Conservation (phyloP, 2,888 invertebrate genomes). For the Dynastes maya region DNA sequence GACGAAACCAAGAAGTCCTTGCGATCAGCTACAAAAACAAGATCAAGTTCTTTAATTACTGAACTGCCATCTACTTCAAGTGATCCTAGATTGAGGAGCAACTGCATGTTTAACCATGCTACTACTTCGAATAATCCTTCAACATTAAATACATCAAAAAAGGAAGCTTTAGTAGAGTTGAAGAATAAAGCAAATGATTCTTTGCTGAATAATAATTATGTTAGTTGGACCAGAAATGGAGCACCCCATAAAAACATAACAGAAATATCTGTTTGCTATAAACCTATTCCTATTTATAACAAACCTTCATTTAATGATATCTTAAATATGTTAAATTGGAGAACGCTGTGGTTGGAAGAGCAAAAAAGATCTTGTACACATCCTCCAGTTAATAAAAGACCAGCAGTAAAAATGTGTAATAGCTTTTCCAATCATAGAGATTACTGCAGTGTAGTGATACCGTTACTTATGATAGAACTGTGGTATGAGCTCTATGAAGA, state of each 20-base stretch:
- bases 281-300: neutral
- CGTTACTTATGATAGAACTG: slow-evolving; percentile 76
- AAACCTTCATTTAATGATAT: slow-evolving; percentile 22
- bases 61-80: neutral
- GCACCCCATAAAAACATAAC: neutral
- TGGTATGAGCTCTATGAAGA: slow-evolving; percentile 70
- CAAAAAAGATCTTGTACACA: slow-evolving; percentile 71
- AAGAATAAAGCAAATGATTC: neutral
- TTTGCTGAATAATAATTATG: slow-evolving; percentile 3
- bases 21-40: neutral
- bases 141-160: slow-evolving; percentile 1
- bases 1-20: slow-evolving; percentile 6
- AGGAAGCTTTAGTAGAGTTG: neutral
- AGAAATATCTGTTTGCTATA: slow-evolving; percentile 41
- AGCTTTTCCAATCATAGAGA: slow-evolving; percentile 74
- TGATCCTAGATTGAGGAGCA: slow-evolving; percentile 26
- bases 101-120: neutral
- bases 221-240: neutral
- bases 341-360: slow-evolving; percentile 78
- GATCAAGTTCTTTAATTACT: neutral
- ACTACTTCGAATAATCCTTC: neutral
- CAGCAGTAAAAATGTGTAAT: slow-evolving; percentile 73
- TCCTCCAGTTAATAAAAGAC: slow-evolving; percentile 73
- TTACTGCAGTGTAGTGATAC: slow-evolving; percentile 75
- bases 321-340: slow-evolving; percentile 71